Conservation (phyloP, 1,140 invertebrate genomes). For the Pseudomyrmex gracilis region DNA sequence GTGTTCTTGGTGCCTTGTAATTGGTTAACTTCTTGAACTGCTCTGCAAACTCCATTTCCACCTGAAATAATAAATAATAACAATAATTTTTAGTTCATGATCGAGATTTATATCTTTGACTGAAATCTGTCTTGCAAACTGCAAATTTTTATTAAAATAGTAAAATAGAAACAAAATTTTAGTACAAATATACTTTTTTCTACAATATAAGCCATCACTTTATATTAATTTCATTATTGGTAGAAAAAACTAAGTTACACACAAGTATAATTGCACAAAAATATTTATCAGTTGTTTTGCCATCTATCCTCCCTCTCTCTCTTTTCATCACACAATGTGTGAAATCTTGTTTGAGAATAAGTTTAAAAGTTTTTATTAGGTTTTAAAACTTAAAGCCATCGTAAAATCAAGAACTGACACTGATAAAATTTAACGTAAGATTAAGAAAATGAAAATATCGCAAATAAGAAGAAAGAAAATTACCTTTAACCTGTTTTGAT, state of each 20-base stretch:
- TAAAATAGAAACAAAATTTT: too few species aligned
- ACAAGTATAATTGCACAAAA: too few species aligned
- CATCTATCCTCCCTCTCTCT: too few species aligned
- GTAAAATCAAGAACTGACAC: neutral
- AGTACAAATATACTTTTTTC: too few species aligned
- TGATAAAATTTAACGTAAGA: neutral
- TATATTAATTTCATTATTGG: too few species aligned
- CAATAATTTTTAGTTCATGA: neutral
- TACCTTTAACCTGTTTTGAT: conserved; percentile 24
- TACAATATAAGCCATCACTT: too few species aligned
- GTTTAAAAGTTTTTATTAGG: neutral
- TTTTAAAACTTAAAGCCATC: neutral
- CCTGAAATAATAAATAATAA: conserved; percentile 39
- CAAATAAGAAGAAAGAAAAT: conserved; percentile 3
- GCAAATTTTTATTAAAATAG: too few species aligned
- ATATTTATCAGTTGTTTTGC: too few species aligned
- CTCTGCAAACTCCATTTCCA: neutral
- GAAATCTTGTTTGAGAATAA: too few species aligned
- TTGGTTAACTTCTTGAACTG: neutral
- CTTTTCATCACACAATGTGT: too few species aligned
- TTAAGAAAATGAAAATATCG: neutral
- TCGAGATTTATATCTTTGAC: too few species aligned
- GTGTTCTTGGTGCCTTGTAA: neutral
- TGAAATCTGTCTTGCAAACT: neutral
- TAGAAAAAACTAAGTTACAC: too few species aligned